These are phyloP conservation scores for Drosophila tropicalis DNA, from an alignment of 1,140 invertebrate species.

Conservation along the genomic window DNA sequence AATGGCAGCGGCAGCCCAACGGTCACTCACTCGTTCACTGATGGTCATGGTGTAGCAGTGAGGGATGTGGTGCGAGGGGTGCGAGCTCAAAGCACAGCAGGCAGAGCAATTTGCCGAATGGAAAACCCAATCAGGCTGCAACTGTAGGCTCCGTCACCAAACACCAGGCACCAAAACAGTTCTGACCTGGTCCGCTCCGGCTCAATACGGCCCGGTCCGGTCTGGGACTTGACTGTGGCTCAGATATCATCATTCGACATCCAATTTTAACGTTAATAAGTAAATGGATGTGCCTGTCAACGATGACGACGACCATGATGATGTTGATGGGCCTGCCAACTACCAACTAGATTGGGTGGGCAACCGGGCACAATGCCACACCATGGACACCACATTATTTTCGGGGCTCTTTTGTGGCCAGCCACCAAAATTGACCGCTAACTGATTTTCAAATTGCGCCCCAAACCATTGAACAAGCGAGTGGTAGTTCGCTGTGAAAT, in stretches of 20 bases:
- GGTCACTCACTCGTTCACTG: slow-evolving; percentile 25
- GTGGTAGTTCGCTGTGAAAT: slow-evolving; percentile 19
- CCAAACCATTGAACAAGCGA: not conserved
- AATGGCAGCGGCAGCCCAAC: slow-evolving; percentile 62
- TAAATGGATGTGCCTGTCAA: slow-evolving; percentile 11
- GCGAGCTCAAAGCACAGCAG: slow-evolving; percentile 13
- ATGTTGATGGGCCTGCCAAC: not conserved
- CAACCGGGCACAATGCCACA: slow-evolving; percentile 65
- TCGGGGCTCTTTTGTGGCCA: slow-evolving; percentile 61
- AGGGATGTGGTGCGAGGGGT: not conserved
- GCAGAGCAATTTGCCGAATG: slow-evolving; percentile 13
- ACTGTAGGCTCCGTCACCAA: slow-evolving; percentile 2
- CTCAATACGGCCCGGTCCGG: not conserved
- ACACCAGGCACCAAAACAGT: not conserved
- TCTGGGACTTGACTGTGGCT: not conserved
- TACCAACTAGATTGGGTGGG: not conserved
- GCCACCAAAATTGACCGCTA: slow-evolving; percentile 74
- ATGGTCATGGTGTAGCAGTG: not conserved
- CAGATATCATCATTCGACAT: slow-evolving; percentile 15
- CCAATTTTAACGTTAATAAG: slow-evolving; percentile 18
- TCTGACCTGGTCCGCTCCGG: not conserved
- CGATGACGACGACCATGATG: not conserved
- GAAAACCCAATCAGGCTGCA: slow-evolving; percentile 17
- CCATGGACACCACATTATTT: slow-evolving; percentile 73
- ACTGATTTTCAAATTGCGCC: slow-evolving; percentile 74